Percentiles rank a stretch among this genome's conserved stretches.
These are phyloP conservation scores for Tokudaia tokunoshimensis DNA, from an alignment of 2,797 vertebrate species.

Conservation along the genomic window DNA sequence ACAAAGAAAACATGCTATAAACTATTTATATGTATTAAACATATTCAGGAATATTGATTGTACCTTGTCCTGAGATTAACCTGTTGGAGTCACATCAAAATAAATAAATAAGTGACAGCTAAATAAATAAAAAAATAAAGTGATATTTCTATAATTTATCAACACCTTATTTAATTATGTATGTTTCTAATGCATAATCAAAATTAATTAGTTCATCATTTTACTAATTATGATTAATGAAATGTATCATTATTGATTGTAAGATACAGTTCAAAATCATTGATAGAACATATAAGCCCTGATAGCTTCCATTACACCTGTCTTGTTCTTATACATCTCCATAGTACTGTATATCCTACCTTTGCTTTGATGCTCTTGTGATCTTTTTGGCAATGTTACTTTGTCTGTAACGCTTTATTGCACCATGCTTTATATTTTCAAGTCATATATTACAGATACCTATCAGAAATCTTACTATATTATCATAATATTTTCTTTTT, in stretches of 20 bases:
- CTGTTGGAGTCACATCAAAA: slow-evolving; percentile 23
- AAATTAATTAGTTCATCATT: slow-evolving; percentile 33
- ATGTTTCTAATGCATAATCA: slow-evolving; percentile 32
- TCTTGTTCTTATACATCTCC: background rate
- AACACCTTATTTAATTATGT: slow-evolving; percentile 16
- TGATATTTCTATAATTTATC: slow-evolving; percentile 21
- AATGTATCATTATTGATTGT: background rate
- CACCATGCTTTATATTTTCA: slow-evolving; percentile 29
- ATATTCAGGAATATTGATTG: background rate
- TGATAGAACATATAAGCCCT: background rate
- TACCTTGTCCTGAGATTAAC: background rate
- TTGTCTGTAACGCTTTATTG: background rate
- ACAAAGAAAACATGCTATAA: slow-evolving; percentile 53
- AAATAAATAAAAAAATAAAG: background rate
- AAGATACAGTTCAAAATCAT: background rate
- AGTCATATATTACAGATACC: background rate
- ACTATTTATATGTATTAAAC: slow-evolving; percentile 45
- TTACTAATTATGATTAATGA: slow-evolving; percentile 26
- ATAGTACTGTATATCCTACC: background rate
- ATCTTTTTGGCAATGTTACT: slow-evolving; percentile 29
- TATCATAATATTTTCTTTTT: slow-evolving; percentile 35
- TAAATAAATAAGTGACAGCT: background rate
- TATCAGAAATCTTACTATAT: slow-evolving; percentile 35
- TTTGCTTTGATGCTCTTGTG: background rate
- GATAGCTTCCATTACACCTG: background rate